These are phyloP conservation scores for Callaeas wilsoni DNA, from an alignment of 2,113 vertebrate genomes.

Conservation along the genomic window DNA sequence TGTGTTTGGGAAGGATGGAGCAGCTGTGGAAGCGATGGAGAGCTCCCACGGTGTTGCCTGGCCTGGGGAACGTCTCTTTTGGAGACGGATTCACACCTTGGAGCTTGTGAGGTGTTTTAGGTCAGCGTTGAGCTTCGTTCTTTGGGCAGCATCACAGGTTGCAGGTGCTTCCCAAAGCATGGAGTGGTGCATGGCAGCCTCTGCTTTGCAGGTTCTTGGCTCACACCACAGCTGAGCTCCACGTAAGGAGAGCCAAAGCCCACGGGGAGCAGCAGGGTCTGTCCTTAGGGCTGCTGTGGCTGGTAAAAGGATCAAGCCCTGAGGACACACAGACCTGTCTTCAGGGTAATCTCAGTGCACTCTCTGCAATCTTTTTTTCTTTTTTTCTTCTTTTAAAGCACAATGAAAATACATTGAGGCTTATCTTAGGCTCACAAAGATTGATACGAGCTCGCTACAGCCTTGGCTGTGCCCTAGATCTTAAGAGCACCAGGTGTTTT, in stretches of 20 bases:
- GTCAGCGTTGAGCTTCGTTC: rapidly evolving
- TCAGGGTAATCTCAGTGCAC: background rate
- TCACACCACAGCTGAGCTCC: background rate
- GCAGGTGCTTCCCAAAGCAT: background rate
- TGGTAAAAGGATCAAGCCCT: background rate
- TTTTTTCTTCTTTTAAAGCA: background rate
- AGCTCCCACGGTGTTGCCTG: rapidly evolving
- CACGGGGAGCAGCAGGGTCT: rapidly evolving
- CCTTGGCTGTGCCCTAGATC: background rate
- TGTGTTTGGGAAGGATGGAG: background rate
- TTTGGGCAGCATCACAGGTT: background rate
- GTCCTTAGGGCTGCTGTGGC: background rate
- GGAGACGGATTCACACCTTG: rapidly evolving
- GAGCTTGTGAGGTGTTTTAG: background rate
- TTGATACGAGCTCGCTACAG: background rate
- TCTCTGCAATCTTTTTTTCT: background rate
- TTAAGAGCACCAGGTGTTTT: slow-evolving; percentile 7
- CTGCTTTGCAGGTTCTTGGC: background rate
- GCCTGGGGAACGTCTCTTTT: background rate
- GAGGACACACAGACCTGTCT: background rate
- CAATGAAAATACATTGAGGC: background rate
- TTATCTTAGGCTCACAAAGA: background rate
- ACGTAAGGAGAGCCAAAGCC: background rate
- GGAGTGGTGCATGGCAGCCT: background rate
- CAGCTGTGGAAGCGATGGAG: rapidly evolving